These are phyloP conservation scores for Cosmopolites sordidus DNA, from an alignment of 2,888 invertebrate species.

Conservation along the genomic window DNA sequence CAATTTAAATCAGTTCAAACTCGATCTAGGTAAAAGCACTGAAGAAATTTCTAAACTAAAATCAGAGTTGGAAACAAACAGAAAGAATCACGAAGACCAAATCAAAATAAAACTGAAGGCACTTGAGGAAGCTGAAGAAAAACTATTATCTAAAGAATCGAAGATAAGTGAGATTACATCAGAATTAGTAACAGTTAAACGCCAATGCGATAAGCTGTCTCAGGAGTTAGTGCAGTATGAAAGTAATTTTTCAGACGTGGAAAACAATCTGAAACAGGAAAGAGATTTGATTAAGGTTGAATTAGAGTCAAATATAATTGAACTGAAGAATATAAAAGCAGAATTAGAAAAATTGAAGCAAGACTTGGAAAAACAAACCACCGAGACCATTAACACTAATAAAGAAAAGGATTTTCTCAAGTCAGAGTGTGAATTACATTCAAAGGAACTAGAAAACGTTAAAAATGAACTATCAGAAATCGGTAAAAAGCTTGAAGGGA, in stretches of 20 bases:
- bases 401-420: constrained; percentile 7
- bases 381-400: neutral
- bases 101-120: constrained; percentile 22
- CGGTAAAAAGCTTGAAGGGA: constrained; percentile 10
- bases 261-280: constrained; percentile 38
- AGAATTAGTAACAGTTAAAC: constrained; percentile 23
- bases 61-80: constrained; percentile 16
- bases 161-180: constrained; percentile 41
- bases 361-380: neutral
- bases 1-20: constrained; percentile 11
- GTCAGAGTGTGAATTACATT: constrained; percentile 3
- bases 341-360: constrained; percentile 30
- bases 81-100: constrained; percentile 22
- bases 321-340: constrained; percentile 41
- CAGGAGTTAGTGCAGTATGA: constrained; percentile 34
- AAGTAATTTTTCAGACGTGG: constrained; percentile 38
- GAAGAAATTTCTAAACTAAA: constrained; percentile 17
- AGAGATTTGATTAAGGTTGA: constrained; percentile 41
- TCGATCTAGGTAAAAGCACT: constrained; percentile 10
- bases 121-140: constrained; percentile 13
- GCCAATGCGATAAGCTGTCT: constrained; percentile 4
- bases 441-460: constrained; percentile 11
- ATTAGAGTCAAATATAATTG: constrained; percentile 39
- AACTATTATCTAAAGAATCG: constrained; percentile 36
- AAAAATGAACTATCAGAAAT: constrained; percentile 7